Evolutionary conservation across 1,140 invertebrate species (phyloP), one percentile per base, ranked within the genome.

Genomic region (Idris sp.): DNA sequence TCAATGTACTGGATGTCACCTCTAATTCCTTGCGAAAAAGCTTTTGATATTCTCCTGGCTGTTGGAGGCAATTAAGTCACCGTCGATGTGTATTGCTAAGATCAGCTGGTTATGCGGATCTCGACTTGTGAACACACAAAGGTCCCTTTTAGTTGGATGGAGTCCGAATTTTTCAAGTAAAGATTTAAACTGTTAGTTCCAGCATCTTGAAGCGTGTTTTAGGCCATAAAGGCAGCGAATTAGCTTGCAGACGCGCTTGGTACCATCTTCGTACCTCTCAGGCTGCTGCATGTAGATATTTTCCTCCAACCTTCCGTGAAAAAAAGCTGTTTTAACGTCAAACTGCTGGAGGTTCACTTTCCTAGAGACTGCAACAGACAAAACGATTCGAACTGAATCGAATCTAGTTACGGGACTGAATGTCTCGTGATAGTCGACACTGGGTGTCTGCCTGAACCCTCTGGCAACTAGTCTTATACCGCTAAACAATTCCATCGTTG

Each of bases 371-470:
- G 67, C 65, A 8, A 59, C 71, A 22, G 80, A 77, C 68, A 79
- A 79, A 28, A 79, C 71, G n/a, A 59, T 61, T n/a, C 53, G 16
- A 4, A 44, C 30, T 0, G 41, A 44, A 8, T 44, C 41, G 15
- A 44, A 44, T 9, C 41, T 13, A 1, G 41, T 15, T 3, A 44
- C 41, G 7, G 41, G 41, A 15, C 22, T 44, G 25, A 28, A 44
- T 1, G 41, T 44, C 78, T 74, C 77, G 8, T 71, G 4, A 22
- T 76, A 83, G 15, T 83, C 81, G 1, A 83, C 65, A 9, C 77
- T 80, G 31, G 68, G 30, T 5, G 46, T 38, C 75, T 81, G 75
- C 43, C 18, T 76, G 49, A 81, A 54, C 44, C 81, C 73, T 72
- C 78, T n/a, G n/a, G 77, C 77, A 33, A 54, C 79, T 19, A 77